phyloP scores from a whole-genome alignment of 2,888 invertebrate genomes.

The Protophormia terraenovae region DNA sequence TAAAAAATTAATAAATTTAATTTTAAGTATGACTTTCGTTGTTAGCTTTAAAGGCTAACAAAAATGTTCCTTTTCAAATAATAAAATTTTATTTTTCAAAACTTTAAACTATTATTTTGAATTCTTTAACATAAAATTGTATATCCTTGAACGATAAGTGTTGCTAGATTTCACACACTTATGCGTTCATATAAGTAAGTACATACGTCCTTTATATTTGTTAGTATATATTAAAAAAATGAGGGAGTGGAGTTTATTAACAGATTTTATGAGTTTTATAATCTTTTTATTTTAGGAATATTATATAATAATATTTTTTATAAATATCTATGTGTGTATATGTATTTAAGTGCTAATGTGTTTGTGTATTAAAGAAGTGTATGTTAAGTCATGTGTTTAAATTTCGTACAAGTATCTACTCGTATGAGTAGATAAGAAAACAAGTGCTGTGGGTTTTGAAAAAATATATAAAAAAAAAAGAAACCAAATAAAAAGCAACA shows the following conservation, averaged over 20 bases:
- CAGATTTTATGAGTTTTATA: constrained; percentile 6
- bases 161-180: background rate
- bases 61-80: no score
- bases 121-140: no score
- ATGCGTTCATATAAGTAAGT: no score
- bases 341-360: background rate
- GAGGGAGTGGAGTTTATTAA: background rate
- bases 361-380: background rate
- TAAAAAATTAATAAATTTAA: no score
- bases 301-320: background rate
- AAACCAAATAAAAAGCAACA: background rate
- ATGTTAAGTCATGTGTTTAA: constrained; percentile 6
- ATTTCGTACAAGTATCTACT: background rate
- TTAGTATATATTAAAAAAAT: background rate
- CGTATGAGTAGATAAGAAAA: constrained; percentile 5
- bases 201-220: background rate
- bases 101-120: no score
- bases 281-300: background rate
- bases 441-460: background rate
- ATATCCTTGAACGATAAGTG: no score
- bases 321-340: background rate
- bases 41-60: no score
- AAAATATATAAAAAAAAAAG: no score
- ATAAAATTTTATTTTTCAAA: no score
- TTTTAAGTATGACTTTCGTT: no score